Evolutionary conservation across 2,113 vertebrate species (phyloP).

Genomic region (Rattus norvegicus): GRCr8 NC_086022.1:11328001-11328500

Average conservation of each 20-base stretch:
- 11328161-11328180: neutral
- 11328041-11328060: too few species aligned
- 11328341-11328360: neutral
- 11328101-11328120: neutral
- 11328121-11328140: neutral
- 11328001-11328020: neutral
- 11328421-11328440: neutral
- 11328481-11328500: too few species aligned
- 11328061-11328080: neutral
- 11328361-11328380: neutral
- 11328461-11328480: neutral
- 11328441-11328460: neutral
- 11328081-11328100: neutral
- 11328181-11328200: too few species aligned
- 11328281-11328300: neutral
- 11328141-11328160: neutral
- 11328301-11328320: too few species aligned
- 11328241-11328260: neutral
- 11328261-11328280: neutral
- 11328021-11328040: neutral
- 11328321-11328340: neutral
- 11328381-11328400: neutral
- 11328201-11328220: neutral
- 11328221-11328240: too few species aligned
- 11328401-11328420: neutral